phyloP scores from a whole-genome alignment of 2,888 invertebrate genomes.

The Amblyjoppa proteus region DNA sequence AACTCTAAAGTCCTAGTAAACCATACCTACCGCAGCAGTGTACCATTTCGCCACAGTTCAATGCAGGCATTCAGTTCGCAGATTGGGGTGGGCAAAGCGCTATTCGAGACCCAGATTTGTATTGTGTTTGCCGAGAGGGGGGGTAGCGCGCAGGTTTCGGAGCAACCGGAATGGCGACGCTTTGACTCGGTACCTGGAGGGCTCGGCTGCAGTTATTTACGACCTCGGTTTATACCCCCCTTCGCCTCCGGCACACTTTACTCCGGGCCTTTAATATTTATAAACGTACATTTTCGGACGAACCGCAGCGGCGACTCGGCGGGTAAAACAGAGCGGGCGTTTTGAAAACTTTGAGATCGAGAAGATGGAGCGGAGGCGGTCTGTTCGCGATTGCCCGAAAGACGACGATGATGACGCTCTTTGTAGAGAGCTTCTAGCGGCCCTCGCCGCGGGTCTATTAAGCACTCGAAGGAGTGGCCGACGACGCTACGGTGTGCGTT shows the following conservation, averaged over 20 bases:
- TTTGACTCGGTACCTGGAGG: constrained; percentile 3
- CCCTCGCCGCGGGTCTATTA: constrained; percentile 20
- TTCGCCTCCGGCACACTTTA: constrained; percentile 16
- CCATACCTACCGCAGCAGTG: constrained; percentile 33
- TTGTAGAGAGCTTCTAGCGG: constrained; percentile 26
- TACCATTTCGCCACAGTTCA: constrained; percentile 27
- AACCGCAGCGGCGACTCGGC: not conserved
- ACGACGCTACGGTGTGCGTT: constrained; percentile 4
- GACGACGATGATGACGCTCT: constrained; percentile 35
- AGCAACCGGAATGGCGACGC: constrained; percentile 14
- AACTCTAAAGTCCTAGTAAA: constrained; percentile 51
- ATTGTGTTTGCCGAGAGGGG: constrained; percentile 17
- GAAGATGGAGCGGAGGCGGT: not conserved
- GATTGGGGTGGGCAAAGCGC: not conserved
- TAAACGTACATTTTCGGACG: constrained; percentile 14
- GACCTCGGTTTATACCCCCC: not conserved
- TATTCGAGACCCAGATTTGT: constrained; percentile 39
- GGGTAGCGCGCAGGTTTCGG: not conserved
- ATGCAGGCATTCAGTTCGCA: not conserved
- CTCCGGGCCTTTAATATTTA: constrained; percentile 12
- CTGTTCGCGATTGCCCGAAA: not conserved
- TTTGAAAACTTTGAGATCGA: not conserved
- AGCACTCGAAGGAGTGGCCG: constrained; percentile 35
- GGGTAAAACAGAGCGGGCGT: not conserved
- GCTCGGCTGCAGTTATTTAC: constrained; percentile 18